Percentiles rank a stretch among this genome's conserved stretches.
Evolutionary conservation across 2,797 vertebrate genomes (phyloP).

Genomic region (Paguma larvata): DNA sequence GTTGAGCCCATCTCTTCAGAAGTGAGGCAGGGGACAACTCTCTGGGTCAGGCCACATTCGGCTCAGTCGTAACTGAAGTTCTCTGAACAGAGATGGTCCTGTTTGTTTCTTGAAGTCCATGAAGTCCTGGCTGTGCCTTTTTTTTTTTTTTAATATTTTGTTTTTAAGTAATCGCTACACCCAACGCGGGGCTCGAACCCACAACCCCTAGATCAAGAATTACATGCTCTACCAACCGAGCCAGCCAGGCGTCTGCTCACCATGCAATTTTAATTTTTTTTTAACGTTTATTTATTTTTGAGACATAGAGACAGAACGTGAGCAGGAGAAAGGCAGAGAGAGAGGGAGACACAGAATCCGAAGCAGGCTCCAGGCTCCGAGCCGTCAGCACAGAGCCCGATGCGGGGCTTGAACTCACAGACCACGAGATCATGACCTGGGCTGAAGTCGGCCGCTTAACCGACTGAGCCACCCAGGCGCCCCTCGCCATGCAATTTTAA

Average conservation of each 20-base stretch:
- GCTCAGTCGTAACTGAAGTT: not conserved
- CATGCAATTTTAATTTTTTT: too few species aligned
- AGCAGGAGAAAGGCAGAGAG: too few species aligned
- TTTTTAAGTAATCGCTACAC: not conserved
- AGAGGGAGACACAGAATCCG: too few species aligned
- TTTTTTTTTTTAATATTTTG: not conserved
- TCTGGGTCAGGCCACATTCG: not conserved
- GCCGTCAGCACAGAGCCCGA: too few species aligned
- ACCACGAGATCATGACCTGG: too few species aligned
- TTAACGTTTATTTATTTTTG: too few species aligned
- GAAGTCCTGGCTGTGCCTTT: not conserved
- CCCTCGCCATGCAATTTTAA: conserved; percentile 12
- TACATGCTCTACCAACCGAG: not conserved
- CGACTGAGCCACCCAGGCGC: not conserved
- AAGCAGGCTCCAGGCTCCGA: too few species aligned
- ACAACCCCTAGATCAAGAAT: not conserved
- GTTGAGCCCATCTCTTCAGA: not conserved
- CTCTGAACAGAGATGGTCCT: not conserved
- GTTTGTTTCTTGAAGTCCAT: not conserved
- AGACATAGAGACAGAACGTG: too few species aligned
- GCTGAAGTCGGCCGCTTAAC: too few species aligned
- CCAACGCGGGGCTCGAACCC: not conserved
- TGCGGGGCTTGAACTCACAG: too few species aligned
- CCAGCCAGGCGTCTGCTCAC: too few species aligned
- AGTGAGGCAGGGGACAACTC: not conserved